A percentile compares a stretch with the other conserved stretches of the same genome.
Conservation (phyloP, 2,888 invertebrate species). For the Tubulanus polymorphus region DNA sequence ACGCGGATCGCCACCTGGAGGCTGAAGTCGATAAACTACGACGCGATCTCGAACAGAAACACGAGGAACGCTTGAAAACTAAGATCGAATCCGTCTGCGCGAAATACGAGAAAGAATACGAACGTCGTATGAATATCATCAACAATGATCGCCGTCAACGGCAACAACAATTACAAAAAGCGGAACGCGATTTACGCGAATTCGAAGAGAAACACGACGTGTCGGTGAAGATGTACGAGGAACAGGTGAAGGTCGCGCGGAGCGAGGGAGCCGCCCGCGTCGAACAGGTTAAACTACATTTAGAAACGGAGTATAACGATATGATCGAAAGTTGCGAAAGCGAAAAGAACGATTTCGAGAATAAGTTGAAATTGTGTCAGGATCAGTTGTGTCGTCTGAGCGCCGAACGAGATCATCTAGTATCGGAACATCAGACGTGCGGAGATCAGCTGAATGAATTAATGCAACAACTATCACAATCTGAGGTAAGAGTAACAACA, state of each 20-base stretch:
- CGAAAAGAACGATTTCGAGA: background rate
- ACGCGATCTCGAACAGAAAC: background rate
- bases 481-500: too few relatives aligned
- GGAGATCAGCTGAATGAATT: too few relatives aligned
- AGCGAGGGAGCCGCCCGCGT: background rate
- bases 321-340: background rate
- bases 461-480: too few relatives aligned
- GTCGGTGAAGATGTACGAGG: background rate
- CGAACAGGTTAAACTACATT: background rate
- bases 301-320: conserved; percentile 2
- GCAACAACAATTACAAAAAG: background rate
- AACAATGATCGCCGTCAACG: background rate
- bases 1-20: background rate
- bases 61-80: background rate
- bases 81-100: background rate
- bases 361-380: background rate
- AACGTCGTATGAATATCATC: background rate
- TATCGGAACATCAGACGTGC: background rate
- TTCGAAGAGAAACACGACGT: background rate
- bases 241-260: background rate
- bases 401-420: background rate
- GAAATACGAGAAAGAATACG: background rate
- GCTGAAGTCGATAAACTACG: background rate
- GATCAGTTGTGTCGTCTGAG: background rate
- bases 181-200: background rate